phyloP scores from a whole-genome alignment of 2,113 vertebrate genomes.

The Melierax canorus region DNA sequence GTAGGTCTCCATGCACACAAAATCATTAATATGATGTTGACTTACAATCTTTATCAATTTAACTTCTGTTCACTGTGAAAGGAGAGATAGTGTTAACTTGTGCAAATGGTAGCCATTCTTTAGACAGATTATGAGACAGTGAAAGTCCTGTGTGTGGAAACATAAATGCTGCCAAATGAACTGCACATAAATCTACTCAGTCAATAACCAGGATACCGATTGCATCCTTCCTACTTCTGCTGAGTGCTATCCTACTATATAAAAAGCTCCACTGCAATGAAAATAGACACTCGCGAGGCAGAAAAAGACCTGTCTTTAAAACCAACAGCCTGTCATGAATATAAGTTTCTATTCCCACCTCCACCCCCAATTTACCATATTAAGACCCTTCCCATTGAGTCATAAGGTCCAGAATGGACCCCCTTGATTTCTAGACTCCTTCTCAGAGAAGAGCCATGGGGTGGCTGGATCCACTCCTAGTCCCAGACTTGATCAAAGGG shows the following conservation, averaged over 20 bases:
- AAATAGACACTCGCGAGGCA: not conserved
- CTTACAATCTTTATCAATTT: not conserved
- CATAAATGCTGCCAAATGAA: not conserved
- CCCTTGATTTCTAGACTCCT: too few relatives aligned
- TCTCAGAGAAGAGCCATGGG: too few relatives aligned
- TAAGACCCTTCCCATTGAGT: too few relatives aligned
- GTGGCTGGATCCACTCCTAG: too few relatives aligned
- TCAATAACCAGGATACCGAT: not conserved
- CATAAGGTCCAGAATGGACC: too few relatives aligned
- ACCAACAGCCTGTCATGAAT: not conserved
- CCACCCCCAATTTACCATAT: not conserved
- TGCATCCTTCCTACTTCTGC: not conserved
- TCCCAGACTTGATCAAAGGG: too few relatives aligned
- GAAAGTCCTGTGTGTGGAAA: not conserved
- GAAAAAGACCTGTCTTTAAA: not conserved
- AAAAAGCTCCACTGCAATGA: not conserved
- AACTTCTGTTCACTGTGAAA: not conserved
- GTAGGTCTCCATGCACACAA: not conserved
- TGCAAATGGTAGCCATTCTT: not conserved
- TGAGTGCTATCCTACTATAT: not conserved
- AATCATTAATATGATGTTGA: not conserved
- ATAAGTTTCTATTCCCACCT: not conserved
- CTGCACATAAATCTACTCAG: not conserved
- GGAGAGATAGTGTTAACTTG: not conserved
- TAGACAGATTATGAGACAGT: not conserved